Percentiles rank a stretch among this genome's conserved stretches.
Conservation (phyloP, 2,888 invertebrate genomes). For the Mayetiola destructor region DNA sequence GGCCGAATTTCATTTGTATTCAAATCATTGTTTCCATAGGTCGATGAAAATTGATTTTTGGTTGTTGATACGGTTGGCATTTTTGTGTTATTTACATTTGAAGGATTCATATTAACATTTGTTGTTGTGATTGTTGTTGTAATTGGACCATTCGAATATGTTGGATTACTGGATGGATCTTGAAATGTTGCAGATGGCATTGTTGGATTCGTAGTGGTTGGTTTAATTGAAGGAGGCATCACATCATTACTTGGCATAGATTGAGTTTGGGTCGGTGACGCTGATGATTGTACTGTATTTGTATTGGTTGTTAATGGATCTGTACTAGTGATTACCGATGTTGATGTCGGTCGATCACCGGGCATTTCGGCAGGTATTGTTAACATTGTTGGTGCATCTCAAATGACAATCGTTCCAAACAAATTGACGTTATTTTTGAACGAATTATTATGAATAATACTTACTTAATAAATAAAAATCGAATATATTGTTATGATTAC, state of each 20-base stretch:
- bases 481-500: no score
- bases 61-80: background rate
- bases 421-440: no score
- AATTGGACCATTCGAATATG: conserved; percentile 18
- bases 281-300: background rate
- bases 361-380: background rate
- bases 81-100: conserved; percentile 9
- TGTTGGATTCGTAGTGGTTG: conserved; percentile 1
- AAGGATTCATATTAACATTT: conserved; percentile 18
- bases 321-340: background rate
- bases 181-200: background rate
- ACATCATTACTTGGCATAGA: background rate
- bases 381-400: background rate
- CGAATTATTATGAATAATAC: no score
- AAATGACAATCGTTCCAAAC: background rate
- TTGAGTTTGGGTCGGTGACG: background rate
- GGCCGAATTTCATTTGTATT: conserved; percentile 16
- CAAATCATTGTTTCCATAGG: conserved; percentile 20
- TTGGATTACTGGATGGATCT: conserved; percentile 17
- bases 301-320: background rate
- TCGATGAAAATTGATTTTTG: conserved; percentile 15
- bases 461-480: background rate
- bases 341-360: background rate
- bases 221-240: background rate
- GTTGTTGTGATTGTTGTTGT: no score